A percentile compares a stretch with the other conserved stretches of the same genome.
Conservation (phyloP, 2,888 invertebrate species). For the Fissipunctia ypsillon region DNA sequence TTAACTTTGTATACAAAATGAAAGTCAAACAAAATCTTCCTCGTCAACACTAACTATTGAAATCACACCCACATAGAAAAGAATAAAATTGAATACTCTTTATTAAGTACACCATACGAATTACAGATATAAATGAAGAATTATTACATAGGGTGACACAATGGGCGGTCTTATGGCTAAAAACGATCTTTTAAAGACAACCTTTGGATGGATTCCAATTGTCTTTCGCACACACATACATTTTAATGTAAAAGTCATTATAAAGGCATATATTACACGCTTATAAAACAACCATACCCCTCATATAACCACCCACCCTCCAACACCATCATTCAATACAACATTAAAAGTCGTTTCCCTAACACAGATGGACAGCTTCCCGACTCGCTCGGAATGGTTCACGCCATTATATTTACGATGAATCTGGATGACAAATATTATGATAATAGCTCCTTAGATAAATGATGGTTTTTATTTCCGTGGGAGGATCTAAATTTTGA, state of each 20-base stretch:
- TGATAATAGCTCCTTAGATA: constrained; percentile 52
- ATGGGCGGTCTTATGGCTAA: too few relatives aligned
- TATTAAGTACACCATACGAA: too few relatives aligned
- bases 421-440: constrained; percentile 63
- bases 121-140: too few relatives aligned
- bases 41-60: too few relatives aligned
- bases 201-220: too few relatives aligned
- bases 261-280: neutral
- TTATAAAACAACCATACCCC: neutral
- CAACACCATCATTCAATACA: constrained; percentile 36
- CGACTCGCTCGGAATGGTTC: constrained; percentile 36
- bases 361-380: constrained; percentile 50
- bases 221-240: too few relatives aligned
- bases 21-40: too few relatives aligned
- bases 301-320: neutral
- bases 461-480: constrained; percentile 42
- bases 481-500: constrained; percentile 2
- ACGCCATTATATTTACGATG: constrained; percentile 56
- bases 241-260: neutral
- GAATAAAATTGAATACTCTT: too few relatives aligned
- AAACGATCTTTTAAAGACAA: too few relatives aligned
- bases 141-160: too few relatives aligned
- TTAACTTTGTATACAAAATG: too few relatives aligned
- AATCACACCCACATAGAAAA: too few relatives aligned
- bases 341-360: constrained; percentile 49